Evolutionary conservation across 2,113 vertebrate genomes (phyloP).

Genomic region (Scomber scombrus): DNA sequence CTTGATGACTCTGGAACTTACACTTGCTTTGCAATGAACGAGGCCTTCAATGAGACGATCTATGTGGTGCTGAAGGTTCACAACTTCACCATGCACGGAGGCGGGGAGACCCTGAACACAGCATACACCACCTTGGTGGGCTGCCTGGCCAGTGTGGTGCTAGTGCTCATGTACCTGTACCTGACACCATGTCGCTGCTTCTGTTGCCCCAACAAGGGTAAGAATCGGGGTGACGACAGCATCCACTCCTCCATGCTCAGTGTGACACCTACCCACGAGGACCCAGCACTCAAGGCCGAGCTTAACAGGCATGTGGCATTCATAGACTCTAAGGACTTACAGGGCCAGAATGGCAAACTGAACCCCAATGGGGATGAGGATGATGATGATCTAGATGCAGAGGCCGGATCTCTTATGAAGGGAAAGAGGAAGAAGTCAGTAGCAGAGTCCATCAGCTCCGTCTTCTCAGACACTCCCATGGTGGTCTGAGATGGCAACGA

Average conservation of each 20-base stretch:
- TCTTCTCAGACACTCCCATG: slow-evolving; percentile 98
- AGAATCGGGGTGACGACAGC: slow-evolving; percentile 90
- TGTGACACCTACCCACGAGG: slow-evolving; percentile 91
- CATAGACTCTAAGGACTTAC: slow-evolving; percentile 86
- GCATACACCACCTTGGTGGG: slow-evolving; percentile 98
- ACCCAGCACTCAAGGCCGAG: slow-evolving; percentile 82
- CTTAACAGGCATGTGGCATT: slow-evolving; percentile 88
- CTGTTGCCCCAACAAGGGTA: slow-evolving; percentile 90
- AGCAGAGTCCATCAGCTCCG: slow-evolving; percentile 95
- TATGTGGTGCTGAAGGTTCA: slow-evolving; percentile 94
- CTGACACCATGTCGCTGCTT: slow-evolving; percentile 95
- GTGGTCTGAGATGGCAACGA: slow-evolving; percentile 87
- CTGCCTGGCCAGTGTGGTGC: slow-evolving; percentile 94
- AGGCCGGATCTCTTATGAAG: slow-evolving; percentile 82
- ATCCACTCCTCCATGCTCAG: slow-evolving; percentile 97
- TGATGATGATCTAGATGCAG: slow-evolving; percentile 75
- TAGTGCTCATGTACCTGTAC: slow-evolving; percentile 97
- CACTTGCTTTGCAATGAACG: slow-evolving; percentile 90
- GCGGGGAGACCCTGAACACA: slow-evolving; percentile 92
- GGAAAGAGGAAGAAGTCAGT: slow-evolving; percentile 93
- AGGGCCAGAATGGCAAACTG: slow-evolving; percentile 93
- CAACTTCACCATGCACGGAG: slow-evolving; percentile 90
- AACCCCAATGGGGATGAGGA: slow-evolving; percentile 86
- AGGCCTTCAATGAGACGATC: slow-evolving; percentile 93
- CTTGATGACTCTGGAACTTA: slow-evolving; percentile 91